Evolutionary conservation across 2,797 vertebrate genomes (phyloP), one percentile per base, ranked within the genome.

Genomic region (Periparus ater): DNA sequence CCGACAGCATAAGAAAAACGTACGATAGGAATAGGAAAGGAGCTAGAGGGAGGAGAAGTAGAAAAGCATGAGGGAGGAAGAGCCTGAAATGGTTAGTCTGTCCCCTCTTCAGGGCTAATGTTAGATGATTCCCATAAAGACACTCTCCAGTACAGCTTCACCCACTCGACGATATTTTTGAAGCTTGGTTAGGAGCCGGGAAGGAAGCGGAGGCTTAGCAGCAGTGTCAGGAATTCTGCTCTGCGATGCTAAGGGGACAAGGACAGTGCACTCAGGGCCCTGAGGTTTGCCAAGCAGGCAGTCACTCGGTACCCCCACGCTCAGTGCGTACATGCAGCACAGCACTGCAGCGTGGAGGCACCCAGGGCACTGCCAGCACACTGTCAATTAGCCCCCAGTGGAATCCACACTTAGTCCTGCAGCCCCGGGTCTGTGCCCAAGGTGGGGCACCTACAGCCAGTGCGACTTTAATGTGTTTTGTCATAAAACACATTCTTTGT

Each of bases 161-260:
- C 94, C 94, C 88, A 84, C 95, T 85, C 55, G 2, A 55, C 74
- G 83, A 34, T 86, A 92, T 92, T 94, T 93, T 68, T 75, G 80
- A 81, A 61, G 80, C 83, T 65, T 32, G 13, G 25, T 88, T 78
- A 58, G 70, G 92, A 84, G 42, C 23, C 0, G 8, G 45, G 63
- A 76, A 89, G 93, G 94, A 95, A 94, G 88, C 14, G 5, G 63
- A 91, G 78, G 79, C 85, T 89, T 89, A 83, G 75, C 63, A 58
- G 32, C 2, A 0, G 61, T 85, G 45, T n/a, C 7, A 25, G 91
- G 82, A 89, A 87, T 61, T 60, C 78, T 57, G 29, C 29, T 44
- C 50, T 22, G 62, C 7, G 42, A 73, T 38, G 58, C 55, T 10
- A 1, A 68, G 40, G 38, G 58, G 58, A 68, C 27, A 34, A 53